Base-by-base conservation (phyloP, 2,113 vertebrate genomes). In the Pica pica region DNA sequence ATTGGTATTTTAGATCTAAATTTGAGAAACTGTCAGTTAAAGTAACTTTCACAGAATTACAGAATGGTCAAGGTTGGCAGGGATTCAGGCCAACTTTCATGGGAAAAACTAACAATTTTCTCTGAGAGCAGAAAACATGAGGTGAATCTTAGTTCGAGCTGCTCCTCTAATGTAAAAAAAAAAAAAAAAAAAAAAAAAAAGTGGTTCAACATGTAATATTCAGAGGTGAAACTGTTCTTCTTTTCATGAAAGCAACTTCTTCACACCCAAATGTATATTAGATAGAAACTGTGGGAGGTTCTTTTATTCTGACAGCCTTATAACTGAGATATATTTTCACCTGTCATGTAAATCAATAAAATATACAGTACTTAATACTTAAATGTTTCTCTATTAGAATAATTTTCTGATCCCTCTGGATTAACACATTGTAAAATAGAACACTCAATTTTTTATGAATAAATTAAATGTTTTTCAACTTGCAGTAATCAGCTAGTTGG, bases 301-400 rank as follows among this genome's bases (percentile, higher is more conserved):
- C 92, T 96, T 96, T 95, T 83, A 31, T 82, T 87, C 94, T 94
- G 91, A 90, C 92, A 97, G 75, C 75, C 87, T 96, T 95, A 83
- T 56, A 96, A 95, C 89, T 94, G 75, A 86, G 81, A 81, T 91
- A 89, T 97, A 97, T 96, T 97, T 97, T 96, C 75, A 92, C 94
- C 93, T 96, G 93, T 96, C 97, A 96, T 85, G 68, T 94, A 97
- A 91, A 97, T 97, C 96, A 97, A 97, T 96, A 97, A 97, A 91
- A 94, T 90, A 96, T 87, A 97, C 77, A 46, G 94, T 95, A 96
- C 88, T 97, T 96, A 96, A 97, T 95, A 95, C 73, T 96, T 96
- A 93, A 97, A 96, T 95, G 90, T 95, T 97, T 97, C 93, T 91
- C 92, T 95, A 94, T 96, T 94, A 96, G 89, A 68, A 96, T 85